A percentile compares a stretch with the other conserved stretches of the same genome.
Conservation (phyloP, 2,797 vertebrate genomes). For the Sebastiscus albofasciatus region DNA sequence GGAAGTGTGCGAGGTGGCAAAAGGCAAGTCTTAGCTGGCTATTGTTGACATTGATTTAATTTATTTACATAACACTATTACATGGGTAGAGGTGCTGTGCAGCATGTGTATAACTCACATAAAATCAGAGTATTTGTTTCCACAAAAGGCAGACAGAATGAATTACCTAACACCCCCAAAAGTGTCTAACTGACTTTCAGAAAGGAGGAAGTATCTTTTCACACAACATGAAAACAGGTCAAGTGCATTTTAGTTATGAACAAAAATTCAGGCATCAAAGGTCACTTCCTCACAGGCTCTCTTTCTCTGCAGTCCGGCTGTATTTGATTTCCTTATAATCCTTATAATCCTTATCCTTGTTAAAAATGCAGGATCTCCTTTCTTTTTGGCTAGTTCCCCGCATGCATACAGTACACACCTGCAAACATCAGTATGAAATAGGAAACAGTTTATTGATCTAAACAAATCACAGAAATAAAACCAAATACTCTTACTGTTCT, state of each 20-base stretch:
- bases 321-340: slow-evolving; percentile 2
- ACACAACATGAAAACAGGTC: slow-evolving; percentile 8
- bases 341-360: not conserved
- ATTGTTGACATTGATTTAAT: slow-evolving; percentile 18
- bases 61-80: slow-evolving; percentile 17
- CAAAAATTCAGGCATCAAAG: slow-evolving; percentile 1
- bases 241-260: slow-evolving; percentile 34
- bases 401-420: slow-evolving; percentile 19
- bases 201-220: not conserved
- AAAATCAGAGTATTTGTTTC: not conserved
- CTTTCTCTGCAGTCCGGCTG: too few species aligned
- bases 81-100: not conserved
- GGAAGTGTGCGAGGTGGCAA: not conserved
- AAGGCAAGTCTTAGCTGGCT: slow-evolving; percentile 8
- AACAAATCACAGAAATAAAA: slow-evolving; percentile 36
- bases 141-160: not conserved
- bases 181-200: slow-evolving; percentile 3
- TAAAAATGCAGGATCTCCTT: slow-evolving; percentile 35
- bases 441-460: slow-evolving; percentile 18
- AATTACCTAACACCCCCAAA: slow-evolving; percentile 10
- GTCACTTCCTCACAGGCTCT: not conserved
- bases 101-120: not conserved
- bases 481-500: not conserved
- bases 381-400: slow-evolving; percentile 3
- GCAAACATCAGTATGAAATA: slow-evolving; percentile 20